phyloP scores from a whole-genome alignment of 2,888 invertebrate genomes.

The Eristalinus sepulchralis region DNA sequence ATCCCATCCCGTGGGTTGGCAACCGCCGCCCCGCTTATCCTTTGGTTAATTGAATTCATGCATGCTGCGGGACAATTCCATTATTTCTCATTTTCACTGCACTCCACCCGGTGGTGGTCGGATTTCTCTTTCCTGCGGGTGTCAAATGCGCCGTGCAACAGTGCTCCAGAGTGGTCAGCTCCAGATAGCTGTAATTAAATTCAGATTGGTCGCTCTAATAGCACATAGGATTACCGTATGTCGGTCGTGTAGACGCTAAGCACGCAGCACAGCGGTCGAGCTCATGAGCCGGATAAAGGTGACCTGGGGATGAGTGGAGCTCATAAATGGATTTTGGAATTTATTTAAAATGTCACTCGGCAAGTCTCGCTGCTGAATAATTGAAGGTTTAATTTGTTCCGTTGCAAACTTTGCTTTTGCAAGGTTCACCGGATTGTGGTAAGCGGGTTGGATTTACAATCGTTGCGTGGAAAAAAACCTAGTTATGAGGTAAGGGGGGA shows the following conservation, averaged over 20 bases:
- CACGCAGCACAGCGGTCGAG: not conserved
- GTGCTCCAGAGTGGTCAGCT: not conserved
- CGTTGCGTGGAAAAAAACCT: not conserved
- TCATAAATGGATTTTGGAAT: not conserved
- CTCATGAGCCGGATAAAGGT: not conserved
- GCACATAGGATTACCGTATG: not conserved
- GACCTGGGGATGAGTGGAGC: not conserved
- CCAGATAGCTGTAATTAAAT: not conserved
- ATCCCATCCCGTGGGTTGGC: not conserved
- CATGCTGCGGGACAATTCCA: slow-evolving; percentile 29
- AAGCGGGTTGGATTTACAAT: too few relatives aligned
- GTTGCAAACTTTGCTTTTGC: not conserved
- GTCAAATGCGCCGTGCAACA: not conserved
- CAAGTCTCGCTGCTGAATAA: not conserved
- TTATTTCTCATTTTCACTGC: slow-evolving; percentile 32
- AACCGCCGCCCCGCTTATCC: not conserved
- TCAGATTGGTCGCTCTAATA: not conserved
- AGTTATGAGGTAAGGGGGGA: too few relatives aligned
- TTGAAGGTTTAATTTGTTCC: not conserved
- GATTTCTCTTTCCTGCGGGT: not conserved
- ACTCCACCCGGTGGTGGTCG: not conserved
- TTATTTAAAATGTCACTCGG: not conserved
- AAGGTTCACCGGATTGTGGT: not conserved
- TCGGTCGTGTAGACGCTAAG: not conserved
- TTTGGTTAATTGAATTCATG: slow-evolving; percentile 52